These are phyloP conservation scores for Metallyticus violacea DNA, from an alignment of 2,888 invertebrate species.

Conservation along the genomic window DNA sequence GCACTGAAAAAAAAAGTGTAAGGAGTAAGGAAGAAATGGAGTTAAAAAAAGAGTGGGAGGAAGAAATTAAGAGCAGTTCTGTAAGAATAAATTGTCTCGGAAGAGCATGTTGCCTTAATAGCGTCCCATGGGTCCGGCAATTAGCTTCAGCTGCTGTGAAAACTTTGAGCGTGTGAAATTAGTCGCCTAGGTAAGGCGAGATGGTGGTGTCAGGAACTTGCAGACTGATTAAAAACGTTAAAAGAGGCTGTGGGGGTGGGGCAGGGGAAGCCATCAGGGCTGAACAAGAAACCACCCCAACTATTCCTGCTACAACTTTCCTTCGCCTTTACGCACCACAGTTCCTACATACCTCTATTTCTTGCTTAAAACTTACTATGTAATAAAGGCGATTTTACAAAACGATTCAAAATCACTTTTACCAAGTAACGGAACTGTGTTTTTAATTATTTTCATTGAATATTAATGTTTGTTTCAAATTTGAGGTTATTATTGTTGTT, in stretches of 20 bases:
- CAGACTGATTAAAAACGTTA: slow-evolving; percentile 31
- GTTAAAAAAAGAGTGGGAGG: slow-evolving; percentile 11
- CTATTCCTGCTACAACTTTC: not conserved
- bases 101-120: slow-evolving; percentile 35
- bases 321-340: not conserved
- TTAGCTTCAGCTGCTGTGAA: slow-evolving; percentile 43
- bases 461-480: too few relatives aligned
- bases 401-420: too few relatives aligned
- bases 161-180: slow-evolving; percentile 46
- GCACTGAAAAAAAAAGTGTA: not conserved
- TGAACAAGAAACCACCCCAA: not conserved
- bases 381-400: too few relatives aligned
- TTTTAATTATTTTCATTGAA: too few relatives aligned
- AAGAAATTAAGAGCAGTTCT: slow-evolving; percentile 33
- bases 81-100: slow-evolving; percentile 41
- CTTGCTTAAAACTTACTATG: not conserved
- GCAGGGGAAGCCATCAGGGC: not conserved
- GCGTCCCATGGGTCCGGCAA: slow-evolving; percentile 45
- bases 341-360: not conserved
- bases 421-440: too few relatives aligned
- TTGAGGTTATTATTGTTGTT: too few relatives aligned
- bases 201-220: slow-evolving; percentile 16
- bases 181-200: slow-evolving; percentile 34
- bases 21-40: not conserved
- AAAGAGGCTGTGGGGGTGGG: slow-evolving; percentile 16